A percentile compares a stretch with the other conserved stretches of the same genome.
These are phyloP conservation scores for Himalopsyche anomala DNA, from an alignment of 2,888 invertebrate genomes.

Conservation along the genomic window DNA sequence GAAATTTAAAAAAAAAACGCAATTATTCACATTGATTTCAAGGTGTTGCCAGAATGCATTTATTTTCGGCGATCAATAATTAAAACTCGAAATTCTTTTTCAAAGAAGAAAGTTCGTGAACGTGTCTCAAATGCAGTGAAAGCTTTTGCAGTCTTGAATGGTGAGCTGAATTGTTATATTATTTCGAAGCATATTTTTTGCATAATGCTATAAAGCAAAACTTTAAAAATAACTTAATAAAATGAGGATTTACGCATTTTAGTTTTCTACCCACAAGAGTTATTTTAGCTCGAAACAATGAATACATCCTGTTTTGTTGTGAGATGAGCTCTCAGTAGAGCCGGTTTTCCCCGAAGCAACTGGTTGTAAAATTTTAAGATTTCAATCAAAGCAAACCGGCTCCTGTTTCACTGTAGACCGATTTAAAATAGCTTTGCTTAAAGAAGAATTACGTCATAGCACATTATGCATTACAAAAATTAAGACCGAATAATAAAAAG, in stretches of 20 bases:
- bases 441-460: not conserved
- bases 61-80: conserved; percentile 14
- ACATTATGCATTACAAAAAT: not conserved
- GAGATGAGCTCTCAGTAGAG: no score
- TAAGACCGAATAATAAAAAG: no score
- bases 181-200: conserved; percentile 31
- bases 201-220: not conserved
- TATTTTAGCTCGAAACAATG: no score
- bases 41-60: conserved; percentile 24
- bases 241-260: no score
- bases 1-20: not conserved
- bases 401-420: not conserved
- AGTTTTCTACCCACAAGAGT: no score
- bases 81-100: not conserved
- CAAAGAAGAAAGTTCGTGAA: not conserved
- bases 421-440: not conserved
- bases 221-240: not conserved
- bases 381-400: conserved; percentile 1
- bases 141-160: conserved; percentile 17
- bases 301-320: no score
- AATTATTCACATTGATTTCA: not conserved
- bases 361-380: not conserved
- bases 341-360: no score
- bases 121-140: conserved; percentile 12
- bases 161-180: not conserved